Evolutionary conservation across 2,797 vertebrate genomes (phyloP).

Genomic region (Psittacula derbiana): DNA sequence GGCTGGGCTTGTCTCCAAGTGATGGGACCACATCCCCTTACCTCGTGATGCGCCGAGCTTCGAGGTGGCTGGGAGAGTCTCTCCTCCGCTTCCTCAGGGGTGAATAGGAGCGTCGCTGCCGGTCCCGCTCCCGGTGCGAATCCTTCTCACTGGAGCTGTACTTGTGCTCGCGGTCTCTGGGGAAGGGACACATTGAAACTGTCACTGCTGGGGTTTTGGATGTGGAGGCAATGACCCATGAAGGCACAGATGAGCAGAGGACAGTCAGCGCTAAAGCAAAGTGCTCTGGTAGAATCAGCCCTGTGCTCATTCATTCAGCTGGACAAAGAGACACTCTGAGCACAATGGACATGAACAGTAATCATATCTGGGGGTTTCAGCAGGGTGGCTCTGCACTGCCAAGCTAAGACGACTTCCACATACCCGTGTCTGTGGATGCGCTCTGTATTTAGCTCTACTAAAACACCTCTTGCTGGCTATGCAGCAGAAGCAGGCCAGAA

Average conservation of each 20-base stretch:
- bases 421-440: not conserved
- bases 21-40: not conserved
- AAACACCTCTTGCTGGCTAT: not conserved
- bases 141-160: slow-evolving; percentile 80
- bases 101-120: slow-evolving; percentile 84
- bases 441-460: not conserved
- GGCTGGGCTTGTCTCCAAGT: not conserved
- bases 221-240: accelerated
- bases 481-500: not conserved
- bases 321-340: not conserved
- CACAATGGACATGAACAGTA: not conserved
- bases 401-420: not conserved
- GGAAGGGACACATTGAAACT: not conserved
- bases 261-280: not conserved
- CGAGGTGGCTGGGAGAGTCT: slow-evolving; percentile 97
- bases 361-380: not conserved
- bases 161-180: slow-evolving; percentile 75
- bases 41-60: slow-evolving; percentile 97
- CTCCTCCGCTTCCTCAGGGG: slow-evolving; percentile 94
- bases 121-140: slow-evolving; percentile 72
- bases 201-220: not conserved
- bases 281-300: not conserved
- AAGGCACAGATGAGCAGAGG: not conserved
- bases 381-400: not conserved
- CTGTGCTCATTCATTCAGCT: not conserved